Base-by-base conservation (phyloP, 2,113 vertebrate species). In the Silurus asotus region DNA sequence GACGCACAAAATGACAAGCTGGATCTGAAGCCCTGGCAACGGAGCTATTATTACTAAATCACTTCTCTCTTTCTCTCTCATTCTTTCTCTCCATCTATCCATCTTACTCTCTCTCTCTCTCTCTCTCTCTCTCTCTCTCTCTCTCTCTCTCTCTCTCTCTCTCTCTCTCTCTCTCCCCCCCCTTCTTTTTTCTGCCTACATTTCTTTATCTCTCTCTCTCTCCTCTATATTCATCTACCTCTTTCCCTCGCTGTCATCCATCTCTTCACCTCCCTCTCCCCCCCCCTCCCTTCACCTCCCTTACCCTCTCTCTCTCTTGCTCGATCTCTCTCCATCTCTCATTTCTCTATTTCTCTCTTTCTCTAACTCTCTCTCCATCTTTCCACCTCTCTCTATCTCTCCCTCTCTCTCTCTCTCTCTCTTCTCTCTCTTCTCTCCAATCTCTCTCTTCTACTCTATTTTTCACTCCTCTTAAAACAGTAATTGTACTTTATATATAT, bases 1-100 rank as follows among this genome's bases (percentile, higher is more conserved):
- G 94, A 95, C 93, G 94, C 93, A 94, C 90, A 4, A 89, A 90
- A 92, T 94, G 93, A 94, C 93, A 94, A 92, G 89, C 90, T 87
- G 88, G 91, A 91, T 93, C 90, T 87, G 89, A 92, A 92, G 91
- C 91, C 92, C 92, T 95, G 92, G 91, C 93, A 94, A 90, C 92
- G 72, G 89, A 37, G 86, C 87, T 90, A 88, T 91, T 90, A 90
- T 90, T 87, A 89, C 89, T 88, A 80, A 81, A 75, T 84, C 84
- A 23, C 80, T 56, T 61, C 20, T 28, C 20, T 64, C 84, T 65
- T 6, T 74, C 86, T 81, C 81, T 77, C 86, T 83, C 88, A 78
- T 15, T 45, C 61, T 74, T 83, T 37, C 58, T 51, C 82, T 8
- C 77, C 74, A 62, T 88, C 58, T 67, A 62, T 72, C 14, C 58